Conservation (phyloP, 1,140 invertebrate genomes). For the Philaenus spumarius region DNA sequence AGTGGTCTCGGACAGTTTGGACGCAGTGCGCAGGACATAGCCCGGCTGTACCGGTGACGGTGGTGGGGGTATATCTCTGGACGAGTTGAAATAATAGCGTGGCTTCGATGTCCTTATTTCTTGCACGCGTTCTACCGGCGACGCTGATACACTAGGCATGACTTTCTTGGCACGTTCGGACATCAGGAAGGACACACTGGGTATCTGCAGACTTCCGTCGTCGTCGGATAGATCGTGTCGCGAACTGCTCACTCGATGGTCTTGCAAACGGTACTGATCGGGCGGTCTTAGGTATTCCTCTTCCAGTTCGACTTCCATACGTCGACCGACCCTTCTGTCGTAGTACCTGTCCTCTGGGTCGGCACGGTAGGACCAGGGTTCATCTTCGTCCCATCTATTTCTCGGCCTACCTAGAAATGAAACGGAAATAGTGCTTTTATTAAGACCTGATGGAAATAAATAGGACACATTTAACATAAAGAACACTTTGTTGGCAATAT, state of each 20-base stretch:
- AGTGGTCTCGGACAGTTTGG: constrained; percentile 14
- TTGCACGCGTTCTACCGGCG: constrained; percentile 16
- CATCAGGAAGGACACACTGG: constrained; percentile 19
- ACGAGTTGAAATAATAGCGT: not conserved
- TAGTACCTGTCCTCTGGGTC: no score
- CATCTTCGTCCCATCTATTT: not conserved
- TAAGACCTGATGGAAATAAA: no score
- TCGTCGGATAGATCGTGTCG: constrained; percentile 7
- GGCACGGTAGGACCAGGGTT: no score
- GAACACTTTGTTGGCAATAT: no score
- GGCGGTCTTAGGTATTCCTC: constrained; percentile 9
- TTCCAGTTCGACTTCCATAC: constrained; percentile 12
- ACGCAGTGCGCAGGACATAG: constrained; percentile 25
- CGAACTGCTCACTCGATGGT: constrained; percentile 2
- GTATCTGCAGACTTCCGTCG: constrained; percentile 15
- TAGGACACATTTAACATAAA: no score
- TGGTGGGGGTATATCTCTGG: no score
- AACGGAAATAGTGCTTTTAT: no score
- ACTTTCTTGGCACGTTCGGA: constrained; percentile 19
- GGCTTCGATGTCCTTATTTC: constrained; percentile 2
- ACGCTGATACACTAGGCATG: constrained; percentile 16
- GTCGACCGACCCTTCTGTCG: not conserved
- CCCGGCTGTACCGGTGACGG: constrained; percentile 24
- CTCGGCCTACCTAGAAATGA: not conserved
- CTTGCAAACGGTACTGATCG: constrained; percentile 8